phyloP scores from a whole-genome alignment of 2,888 invertebrate genomes.

The Idaea straminata region DNA sequence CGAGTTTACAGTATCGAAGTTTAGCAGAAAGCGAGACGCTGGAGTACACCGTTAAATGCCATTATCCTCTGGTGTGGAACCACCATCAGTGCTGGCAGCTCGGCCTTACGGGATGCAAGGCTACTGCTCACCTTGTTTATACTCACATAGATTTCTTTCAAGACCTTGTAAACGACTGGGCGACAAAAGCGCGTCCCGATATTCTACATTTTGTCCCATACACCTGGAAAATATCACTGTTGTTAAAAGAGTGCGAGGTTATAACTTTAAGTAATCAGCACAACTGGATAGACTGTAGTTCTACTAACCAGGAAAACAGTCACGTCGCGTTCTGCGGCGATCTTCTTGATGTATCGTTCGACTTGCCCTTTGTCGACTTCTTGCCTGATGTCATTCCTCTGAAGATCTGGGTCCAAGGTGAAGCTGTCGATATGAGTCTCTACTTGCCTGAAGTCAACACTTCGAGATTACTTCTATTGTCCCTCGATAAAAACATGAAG shows the following conservation, averaged over 20 bases:
- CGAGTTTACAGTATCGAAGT: constrained; percentile 95
- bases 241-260: constrained; percentile 96
- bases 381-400: constrained; percentile 93
- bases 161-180: constrained; percentile 98
- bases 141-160: constrained; percentile 98
- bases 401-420: constrained; percentile 96
- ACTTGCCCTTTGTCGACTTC: constrained; percentile 96
- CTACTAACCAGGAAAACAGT: constrained; percentile 96
- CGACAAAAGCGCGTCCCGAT: constrained; percentile 95
- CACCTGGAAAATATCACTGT: constrained; percentile 95
- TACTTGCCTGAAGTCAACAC: constrained; percentile 96
- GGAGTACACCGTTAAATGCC: constrained; percentile 92
- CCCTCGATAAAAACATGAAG: constrained; percentile 93
- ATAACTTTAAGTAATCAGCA: constrained; percentile 96
- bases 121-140: constrained; percentile 94
- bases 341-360: constrained; percentile 94
- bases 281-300: constrained; percentile 99
- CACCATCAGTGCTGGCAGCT: constrained; percentile 97
- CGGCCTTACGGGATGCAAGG: constrained; percentile 95
- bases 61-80: constrained; percentile 97
- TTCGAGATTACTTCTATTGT: constrained; percentile 88
- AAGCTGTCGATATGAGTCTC: constrained; percentile 93
- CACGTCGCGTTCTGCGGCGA: constrained; percentile 97
- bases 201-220: constrained; percentile 97
- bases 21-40: constrained; percentile 96